Base-by-base conservation (phyloP, 2,797 vertebrate genomes). In the Xyrichtys novacula region DNA sequence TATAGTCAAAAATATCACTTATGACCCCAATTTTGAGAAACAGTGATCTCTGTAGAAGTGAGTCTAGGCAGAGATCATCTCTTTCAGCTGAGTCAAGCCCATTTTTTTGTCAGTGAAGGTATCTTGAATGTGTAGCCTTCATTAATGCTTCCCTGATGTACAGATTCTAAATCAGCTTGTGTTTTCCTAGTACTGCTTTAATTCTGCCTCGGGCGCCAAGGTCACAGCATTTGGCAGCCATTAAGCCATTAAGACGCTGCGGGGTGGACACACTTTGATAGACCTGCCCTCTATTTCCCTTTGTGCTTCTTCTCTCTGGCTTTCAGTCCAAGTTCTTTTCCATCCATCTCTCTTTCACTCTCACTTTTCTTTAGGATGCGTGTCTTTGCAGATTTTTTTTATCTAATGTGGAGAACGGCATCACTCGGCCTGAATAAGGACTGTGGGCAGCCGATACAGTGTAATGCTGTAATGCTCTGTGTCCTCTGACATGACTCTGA, bases 221-320 rank as follows among this genome's bases (percentile, higher is more conserved):
- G 87, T 84, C 87, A 78, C 49, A 84, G 83, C 71, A 53, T 80
- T 83, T 77, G 82, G 80, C 78, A 63, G 80, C 60, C 70, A 87
- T 81, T 89, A 89, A 89, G 86, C 86, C 85, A 87, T 80, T 89
- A 87, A 89, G 87, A 84, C 53, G 38, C 52, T 60, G 67, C 57
- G 52, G 48, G 52, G 31, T 74, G 76, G 72, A 69, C 62, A 80
- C 61, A 63, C 78, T 75, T 67, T 60, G 46, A 73, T 55, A 70
- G 36, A 64, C 61, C 55, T 66, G 60, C 39, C 40, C 46, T 66
- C 42, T 57, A 25, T 52, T 29, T 65, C 15, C 34, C 32, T 59
- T 20, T 49, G 42, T 32, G 53, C 49, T 7, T 3, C 43, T 23
- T 57, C 32, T 28, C 38, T 65, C 58, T 53, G 4, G n/a, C 17